phyloP scores from a whole-genome alignment of 1,140 invertebrate genomes.

The Nephila pilipes region DNA sequence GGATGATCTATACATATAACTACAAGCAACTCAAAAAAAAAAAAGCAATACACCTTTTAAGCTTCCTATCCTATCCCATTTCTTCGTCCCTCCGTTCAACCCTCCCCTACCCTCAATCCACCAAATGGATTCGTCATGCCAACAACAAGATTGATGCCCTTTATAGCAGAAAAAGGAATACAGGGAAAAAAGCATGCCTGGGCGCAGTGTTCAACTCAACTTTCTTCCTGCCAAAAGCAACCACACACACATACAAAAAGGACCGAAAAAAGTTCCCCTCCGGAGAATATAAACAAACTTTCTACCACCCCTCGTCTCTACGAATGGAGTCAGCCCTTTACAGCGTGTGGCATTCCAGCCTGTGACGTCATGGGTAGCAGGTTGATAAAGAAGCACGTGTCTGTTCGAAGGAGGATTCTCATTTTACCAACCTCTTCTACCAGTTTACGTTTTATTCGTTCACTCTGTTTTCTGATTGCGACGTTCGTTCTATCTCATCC shows the following conservation, averaged over 20 bases:
- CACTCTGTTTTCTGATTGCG: background rate
- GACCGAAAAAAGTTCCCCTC: constrained; percentile 7
- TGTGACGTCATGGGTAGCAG: constrained; percentile 60
- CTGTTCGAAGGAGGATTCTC: constrained; percentile 46
- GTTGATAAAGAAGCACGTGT: constrained; percentile 33
- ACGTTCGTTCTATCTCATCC: constrained; percentile 1
- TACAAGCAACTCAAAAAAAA: background rate
- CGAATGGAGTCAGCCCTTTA: constrained; percentile 36
- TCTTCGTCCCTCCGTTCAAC: background rate
- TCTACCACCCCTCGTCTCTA: background rate
- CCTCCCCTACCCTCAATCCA: background rate
- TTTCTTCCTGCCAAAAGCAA: background rate
- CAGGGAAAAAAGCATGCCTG: background rate
- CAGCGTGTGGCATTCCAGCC: constrained; percentile 57
- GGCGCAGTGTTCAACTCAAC: background rate
- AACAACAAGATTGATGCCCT: constrained; percentile 65
- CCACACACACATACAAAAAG: background rate
- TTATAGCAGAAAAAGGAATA: constrained; percentile 15
- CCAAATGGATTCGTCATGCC: constrained; percentile 49
- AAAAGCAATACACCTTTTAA: background rate
- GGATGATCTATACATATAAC: background rate
- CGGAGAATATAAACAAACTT: background rate
- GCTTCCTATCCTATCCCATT: background rate
- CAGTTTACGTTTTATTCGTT: constrained; percentile 14
- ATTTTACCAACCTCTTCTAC: constrained; percentile 47